A percentile compares a stretch with the other conserved stretches of the same genome.
phyloP scores from a whole-genome alignment of 2,797 vertebrate species.

The Antrozous pallidus region DNA sequence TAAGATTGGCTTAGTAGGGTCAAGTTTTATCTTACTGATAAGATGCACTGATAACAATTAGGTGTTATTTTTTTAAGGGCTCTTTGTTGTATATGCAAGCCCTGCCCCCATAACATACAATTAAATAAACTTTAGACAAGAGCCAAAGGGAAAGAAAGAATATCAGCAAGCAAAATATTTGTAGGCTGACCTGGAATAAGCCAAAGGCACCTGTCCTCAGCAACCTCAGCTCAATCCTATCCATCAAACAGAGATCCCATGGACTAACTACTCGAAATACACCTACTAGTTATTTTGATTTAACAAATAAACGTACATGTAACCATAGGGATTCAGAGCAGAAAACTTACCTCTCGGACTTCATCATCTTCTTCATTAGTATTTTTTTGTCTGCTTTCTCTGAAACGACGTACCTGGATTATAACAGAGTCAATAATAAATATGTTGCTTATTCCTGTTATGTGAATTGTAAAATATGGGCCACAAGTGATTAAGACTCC shows the following conservation, averaged over 20 bases:
- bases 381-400: conserved; percentile 91
- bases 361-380: conserved; percentile 92
- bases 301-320: neutral
- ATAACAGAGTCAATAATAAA: conserved; percentile 33
- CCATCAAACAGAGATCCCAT: neutral
- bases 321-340: neutral
- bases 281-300: neutral
- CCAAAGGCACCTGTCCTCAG: neutral
- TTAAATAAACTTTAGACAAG: neutral
- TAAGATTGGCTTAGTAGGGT: neutral
- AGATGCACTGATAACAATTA: neutral
- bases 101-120: neutral
- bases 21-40: neutral
- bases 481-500: neutral
- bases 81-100: neutral
- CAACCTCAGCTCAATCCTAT: neutral
- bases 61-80: neutral
- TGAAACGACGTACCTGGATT: conserved; percentile 88
- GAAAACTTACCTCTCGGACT: conserved; percentile 88
- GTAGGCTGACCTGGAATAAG: neutral
- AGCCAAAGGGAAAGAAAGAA: neutral
- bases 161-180: neutral
- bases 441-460: neutral
- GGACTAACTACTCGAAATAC: neutral
- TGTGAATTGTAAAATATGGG: neutral